Conservation (phyloP, 2,113 vertebrate genomes). For the Desmodus rotundus region DNA sequence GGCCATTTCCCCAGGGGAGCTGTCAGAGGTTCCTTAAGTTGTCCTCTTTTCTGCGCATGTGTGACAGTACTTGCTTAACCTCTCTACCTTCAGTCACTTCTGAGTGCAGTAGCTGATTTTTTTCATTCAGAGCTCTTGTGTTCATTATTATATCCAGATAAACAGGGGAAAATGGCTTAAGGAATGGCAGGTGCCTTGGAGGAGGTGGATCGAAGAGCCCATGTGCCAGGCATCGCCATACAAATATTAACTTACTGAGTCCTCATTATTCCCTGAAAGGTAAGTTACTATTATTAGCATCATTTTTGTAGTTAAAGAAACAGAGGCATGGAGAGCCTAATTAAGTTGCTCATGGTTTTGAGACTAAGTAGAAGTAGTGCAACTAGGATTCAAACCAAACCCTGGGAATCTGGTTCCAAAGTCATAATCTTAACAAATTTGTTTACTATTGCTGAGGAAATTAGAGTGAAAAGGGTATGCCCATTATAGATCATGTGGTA, state of each 20-base stretch:
- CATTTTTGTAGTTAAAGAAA: neutral
- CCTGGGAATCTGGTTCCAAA: neutral
- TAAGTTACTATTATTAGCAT: neutral
- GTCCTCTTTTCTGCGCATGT: neutral
- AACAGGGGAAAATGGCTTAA: neutral
- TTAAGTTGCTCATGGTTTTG: neutral
- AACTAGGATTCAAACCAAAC: neutral
- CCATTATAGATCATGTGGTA: accelerated
- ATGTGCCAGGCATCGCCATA: neutral
- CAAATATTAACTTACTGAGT: neutral
- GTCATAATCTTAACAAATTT: neutral
- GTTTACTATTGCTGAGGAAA: neutral
- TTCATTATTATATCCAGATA: neutral
- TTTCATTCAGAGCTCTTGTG: neutral
- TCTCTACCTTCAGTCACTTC: neutral
- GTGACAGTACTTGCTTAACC: neutral
- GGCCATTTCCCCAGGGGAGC: neutral
- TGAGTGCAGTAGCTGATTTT: neutral
- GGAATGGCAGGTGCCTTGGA: neutral
- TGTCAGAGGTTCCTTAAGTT: neutral
- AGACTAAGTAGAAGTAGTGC: neutral
- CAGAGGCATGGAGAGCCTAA: neutral
- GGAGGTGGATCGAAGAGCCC: neutral
- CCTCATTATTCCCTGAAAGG: neutral
- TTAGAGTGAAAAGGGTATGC: neutral